These are phyloP conservation scores for Platyscapa corneri DNA, from an alignment of 1,140 invertebrate genomes.

Conservation along the genomic window DNA sequence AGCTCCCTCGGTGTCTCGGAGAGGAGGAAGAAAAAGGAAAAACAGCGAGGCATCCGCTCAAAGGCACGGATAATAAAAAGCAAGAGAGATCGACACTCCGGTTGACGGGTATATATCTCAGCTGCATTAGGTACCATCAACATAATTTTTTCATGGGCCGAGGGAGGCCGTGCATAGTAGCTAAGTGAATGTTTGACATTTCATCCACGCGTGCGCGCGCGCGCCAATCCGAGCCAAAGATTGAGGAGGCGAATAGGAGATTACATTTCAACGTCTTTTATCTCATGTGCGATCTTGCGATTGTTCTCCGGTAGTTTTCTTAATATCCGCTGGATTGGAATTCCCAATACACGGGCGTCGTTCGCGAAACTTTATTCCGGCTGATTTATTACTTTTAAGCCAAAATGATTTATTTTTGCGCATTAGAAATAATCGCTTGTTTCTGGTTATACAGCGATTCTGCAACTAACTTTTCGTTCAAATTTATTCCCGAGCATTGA, in stretches of 20 bases:
- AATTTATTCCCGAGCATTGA: too few species aligned
- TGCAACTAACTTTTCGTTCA: too few species aligned
- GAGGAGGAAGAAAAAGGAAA: not conserved
- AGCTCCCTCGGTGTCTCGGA: not conserved
- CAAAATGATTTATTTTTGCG: too few species aligned
- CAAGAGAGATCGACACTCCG: not conserved
- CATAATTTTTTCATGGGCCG: not conserved
- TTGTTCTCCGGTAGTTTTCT: not conserved
- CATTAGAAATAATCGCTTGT: too few species aligned
- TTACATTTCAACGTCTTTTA: not conserved
- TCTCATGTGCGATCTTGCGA: not conserved
- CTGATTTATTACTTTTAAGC: too few species aligned
- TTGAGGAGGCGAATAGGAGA: not conserved
- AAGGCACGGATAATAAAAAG: constrained; percentile 6
- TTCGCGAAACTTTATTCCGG: too few species aligned
- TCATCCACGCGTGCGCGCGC: not conserved
- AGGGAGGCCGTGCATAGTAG: not conserved
- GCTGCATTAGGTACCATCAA: constrained; percentile 16
- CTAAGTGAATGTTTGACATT: constrained; percentile 18
- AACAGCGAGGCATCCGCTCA: not conserved
- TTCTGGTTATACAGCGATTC: too few species aligned
- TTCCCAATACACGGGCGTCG: too few species aligned
- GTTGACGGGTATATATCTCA: not conserved
- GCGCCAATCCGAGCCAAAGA: not conserved
- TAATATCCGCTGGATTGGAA: not conserved